phyloP scores from a whole-genome alignment of 2,797 vertebrate genomes.

The Coendou prehensilis region DNA sequence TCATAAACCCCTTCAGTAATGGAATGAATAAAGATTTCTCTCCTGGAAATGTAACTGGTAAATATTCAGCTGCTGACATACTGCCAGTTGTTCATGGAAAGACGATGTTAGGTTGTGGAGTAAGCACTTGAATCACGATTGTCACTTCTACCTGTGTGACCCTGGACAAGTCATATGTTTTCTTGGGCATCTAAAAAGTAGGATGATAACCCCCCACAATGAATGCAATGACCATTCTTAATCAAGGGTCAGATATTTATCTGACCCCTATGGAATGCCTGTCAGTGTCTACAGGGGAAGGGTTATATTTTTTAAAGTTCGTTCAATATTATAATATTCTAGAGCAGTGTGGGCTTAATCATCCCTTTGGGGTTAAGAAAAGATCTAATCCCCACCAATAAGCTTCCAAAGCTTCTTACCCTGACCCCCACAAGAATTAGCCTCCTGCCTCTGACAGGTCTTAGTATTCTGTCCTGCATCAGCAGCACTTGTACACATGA shows the following conservation, averaged over 20 bases:
- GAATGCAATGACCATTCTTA: not conserved
- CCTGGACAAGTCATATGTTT: not conserved
- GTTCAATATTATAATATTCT: not conserved
- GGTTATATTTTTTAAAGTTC: not conserved
- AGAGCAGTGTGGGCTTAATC: not conserved
- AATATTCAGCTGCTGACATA: not conserved
- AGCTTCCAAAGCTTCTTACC: not conserved
- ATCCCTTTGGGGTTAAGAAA: not conserved
- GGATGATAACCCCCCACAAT: not conserved
- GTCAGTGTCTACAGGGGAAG: not conserved
- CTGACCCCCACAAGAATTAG: not conserved
- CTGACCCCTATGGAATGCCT: not conserved
- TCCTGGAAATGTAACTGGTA: slow-evolving; percentile 42
- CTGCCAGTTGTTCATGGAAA: not conserved
- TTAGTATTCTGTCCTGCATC: not conserved
- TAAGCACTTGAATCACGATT: not conserved
- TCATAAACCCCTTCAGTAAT: slow-evolving; percentile 84
- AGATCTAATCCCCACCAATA: slow-evolving; percentile 30
- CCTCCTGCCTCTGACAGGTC: too few species aligned
- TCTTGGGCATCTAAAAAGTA: not conserved
- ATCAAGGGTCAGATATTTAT: not conserved
- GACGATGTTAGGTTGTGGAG: not conserved
- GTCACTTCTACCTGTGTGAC: not conserved
- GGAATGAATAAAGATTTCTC: slow-evolving; percentile 79
- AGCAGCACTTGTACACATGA: not conserved